Percentiles rank a stretch among this genome's conserved stretches.
phyloP scores from a whole-genome alignment of 2,797 vertebrate species.

The Squalus acanthias region DNA sequence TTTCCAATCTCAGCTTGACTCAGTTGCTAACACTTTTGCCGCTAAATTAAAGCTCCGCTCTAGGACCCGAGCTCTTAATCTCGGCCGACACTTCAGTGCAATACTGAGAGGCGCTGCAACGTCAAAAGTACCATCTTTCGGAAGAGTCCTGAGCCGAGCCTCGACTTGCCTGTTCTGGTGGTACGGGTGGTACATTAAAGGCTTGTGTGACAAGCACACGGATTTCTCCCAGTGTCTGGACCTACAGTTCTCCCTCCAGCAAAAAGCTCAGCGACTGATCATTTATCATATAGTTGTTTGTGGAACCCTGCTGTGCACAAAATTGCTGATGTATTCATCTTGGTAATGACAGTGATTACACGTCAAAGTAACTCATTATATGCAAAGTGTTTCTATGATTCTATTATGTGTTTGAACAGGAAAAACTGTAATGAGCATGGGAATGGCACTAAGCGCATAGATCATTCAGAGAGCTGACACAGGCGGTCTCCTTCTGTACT shows the following conservation, averaged over 20 bases:
- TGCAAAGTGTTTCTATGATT: conserved; percentile 19
- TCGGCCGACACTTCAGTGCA: neutral
- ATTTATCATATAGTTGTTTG: conserved; percentile 29
- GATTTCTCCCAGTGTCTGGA: neutral
- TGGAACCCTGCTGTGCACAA: neutral
- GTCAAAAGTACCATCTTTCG: neutral
- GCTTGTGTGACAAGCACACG: neutral
- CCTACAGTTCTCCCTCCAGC: neutral
- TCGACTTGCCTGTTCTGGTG: neutral
- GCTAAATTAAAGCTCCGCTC: no score
- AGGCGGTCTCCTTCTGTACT: neutral
- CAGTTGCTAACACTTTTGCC: no score
- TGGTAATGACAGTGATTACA: conserved; percentile 29
- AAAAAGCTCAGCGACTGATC: neutral
- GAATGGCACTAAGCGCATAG: neutral
- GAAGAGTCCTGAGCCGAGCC: neutral
- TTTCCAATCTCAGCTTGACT: no score
- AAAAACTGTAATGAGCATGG: neutral
- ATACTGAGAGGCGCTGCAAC: neutral
- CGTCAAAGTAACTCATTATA: conserved; percentile 33
- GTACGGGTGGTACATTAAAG: neutral
- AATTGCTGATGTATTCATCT: conserved; percentile 31
- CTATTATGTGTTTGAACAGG: conserved; percentile 2
- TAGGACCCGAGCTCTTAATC: neutral
- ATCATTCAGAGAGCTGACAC: neutral